Evolutionary conservation across 2,797 vertebrate genomes (phyloP).

Genomic region (Melanogrammus aeglefinus): DNA sequence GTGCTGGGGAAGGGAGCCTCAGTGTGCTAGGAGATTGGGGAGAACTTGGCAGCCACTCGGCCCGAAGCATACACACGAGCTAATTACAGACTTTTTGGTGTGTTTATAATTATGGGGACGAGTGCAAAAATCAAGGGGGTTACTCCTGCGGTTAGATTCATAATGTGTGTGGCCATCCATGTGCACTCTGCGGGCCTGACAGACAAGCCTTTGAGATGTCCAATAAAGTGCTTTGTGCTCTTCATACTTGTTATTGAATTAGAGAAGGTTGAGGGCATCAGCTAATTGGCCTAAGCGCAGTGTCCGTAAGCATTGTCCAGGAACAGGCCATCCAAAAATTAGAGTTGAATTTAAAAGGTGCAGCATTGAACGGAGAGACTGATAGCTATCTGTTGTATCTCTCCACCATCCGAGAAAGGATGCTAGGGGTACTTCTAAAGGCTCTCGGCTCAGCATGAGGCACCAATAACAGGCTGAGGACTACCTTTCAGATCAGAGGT

Average conservation of each 20-base stretch:
- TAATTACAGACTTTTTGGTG: conserved; percentile 70
- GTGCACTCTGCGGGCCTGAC: conserved; percentile 46
- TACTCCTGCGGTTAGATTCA: conserved; percentile 64
- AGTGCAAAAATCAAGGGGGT: conserved; percentile 51
- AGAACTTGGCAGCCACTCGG: conserved; percentile 59
- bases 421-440: conserved; percentile 32
- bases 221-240: conserved; percentile 60
- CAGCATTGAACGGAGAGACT: conserved; percentile 7
- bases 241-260: conserved; percentile 68
- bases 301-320: conserved; percentile 40
- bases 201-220: conserved; percentile 60
- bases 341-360: conserved; percentile 32
- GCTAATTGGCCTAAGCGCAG: conserved; percentile 63
- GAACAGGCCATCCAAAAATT: conserved; percentile 31
- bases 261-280: conserved; percentile 62
- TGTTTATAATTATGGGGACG: conserved; percentile 68
- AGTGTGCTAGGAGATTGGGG: conserved; percentile 36
- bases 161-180: conserved; percentile 70
- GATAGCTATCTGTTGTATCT: conserved; percentile 11
- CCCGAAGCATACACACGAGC: conserved; percentile 54
- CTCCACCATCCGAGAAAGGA: conserved; percentile 9
- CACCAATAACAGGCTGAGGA: conserved; percentile 55
- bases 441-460: conserved; percentile 60
- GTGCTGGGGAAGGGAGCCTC: conserved; percentile 47
- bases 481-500: conserved; percentile 43